Conservation (phyloP, 1,140 invertebrate genomes). For the Octopus bimaculoides region DNA sequence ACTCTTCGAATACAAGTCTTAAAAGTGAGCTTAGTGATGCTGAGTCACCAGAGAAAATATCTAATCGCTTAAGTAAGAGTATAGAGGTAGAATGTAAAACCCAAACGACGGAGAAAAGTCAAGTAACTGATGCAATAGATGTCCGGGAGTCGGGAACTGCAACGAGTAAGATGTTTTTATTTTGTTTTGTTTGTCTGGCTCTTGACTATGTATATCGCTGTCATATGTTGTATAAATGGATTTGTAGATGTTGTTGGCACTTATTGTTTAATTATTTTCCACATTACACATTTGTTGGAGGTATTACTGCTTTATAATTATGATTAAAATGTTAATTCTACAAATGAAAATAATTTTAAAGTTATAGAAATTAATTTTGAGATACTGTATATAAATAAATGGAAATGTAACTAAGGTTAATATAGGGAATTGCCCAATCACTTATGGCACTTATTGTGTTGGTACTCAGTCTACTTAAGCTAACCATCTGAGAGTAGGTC, state of each 20-base stretch:
- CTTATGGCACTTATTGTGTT: too few relatives aligned
- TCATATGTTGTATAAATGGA: too few relatives aligned
- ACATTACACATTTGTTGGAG: background rate
- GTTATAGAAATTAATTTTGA: too few relatives aligned
- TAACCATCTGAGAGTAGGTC: too few relatives aligned
- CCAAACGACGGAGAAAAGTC: constrained; percentile 61
- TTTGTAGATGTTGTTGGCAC: too few relatives aligned
- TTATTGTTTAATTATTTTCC: too few relatives aligned
- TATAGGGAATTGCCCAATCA: too few relatives aligned
- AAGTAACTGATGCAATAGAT: constrained; percentile 60
- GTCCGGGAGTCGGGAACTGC: constrained; percentile 54
- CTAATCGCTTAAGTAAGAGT: constrained; percentile 23
- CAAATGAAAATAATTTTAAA: background rate
- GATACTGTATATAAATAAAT: too few relatives aligned
- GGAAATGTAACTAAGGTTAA: too few relatives aligned
- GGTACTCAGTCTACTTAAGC: too few relatives aligned
- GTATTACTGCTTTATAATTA: constrained; percentile 8
- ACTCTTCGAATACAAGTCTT: constrained; percentile 60
- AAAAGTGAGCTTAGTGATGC: constrained; percentile 60
- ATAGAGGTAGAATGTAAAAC: constrained; percentile 24
- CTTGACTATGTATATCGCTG: too few relatives aligned
- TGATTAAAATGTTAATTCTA: constrained; percentile 8
- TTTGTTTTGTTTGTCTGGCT: too few relatives aligned
- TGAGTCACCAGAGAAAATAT: constrained; percentile 36
- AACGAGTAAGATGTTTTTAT: constrained; percentile 53